Conservation (phyloP, 2,113 vertebrate genomes). For the Catagonus wagneri region DNA sequence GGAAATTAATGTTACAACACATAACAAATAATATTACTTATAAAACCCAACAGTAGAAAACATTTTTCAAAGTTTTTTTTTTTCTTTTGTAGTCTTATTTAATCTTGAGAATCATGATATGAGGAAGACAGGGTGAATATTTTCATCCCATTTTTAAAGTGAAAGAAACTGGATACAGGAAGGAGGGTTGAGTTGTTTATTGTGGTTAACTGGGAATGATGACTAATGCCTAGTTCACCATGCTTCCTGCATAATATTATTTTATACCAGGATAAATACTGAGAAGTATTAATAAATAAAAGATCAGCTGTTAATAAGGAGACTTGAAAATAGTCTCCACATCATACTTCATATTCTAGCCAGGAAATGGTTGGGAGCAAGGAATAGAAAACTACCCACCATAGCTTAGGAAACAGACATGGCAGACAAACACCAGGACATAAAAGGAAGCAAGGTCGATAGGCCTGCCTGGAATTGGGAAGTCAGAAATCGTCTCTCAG, state of each 20-base stretch:
- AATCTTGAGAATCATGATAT: background rate
- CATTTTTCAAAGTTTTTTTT: background rate
- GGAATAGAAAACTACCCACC: background rate
- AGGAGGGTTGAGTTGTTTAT: slow-evolving; percentile 18
- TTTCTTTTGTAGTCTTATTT: background rate
- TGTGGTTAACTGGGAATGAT: background rate
- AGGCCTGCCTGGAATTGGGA: background rate
- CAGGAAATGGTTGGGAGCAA: background rate
- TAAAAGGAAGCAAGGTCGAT: background rate
- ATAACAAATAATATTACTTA: background rate
- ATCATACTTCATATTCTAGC: background rate
- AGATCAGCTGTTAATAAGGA: background rate
- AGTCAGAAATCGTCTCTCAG: background rate
- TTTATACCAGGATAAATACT: slow-evolving; percentile 49
- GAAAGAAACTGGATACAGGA: background rate
- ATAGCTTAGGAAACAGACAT: background rate
- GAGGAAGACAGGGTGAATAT: background rate
- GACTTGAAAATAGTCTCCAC: background rate
- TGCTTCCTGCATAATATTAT: background rate
- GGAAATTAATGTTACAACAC: background rate
- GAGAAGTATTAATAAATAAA: slow-evolving; percentile 31
- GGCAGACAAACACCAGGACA: background rate
- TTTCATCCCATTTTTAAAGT: background rate
- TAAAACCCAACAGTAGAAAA: background rate
- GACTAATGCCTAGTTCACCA: slow-evolving; percentile 18